Evolutionary conservation across 2,797 vertebrate genomes (phyloP).

Genomic region (Pogoniulus pusillus): DNA sequence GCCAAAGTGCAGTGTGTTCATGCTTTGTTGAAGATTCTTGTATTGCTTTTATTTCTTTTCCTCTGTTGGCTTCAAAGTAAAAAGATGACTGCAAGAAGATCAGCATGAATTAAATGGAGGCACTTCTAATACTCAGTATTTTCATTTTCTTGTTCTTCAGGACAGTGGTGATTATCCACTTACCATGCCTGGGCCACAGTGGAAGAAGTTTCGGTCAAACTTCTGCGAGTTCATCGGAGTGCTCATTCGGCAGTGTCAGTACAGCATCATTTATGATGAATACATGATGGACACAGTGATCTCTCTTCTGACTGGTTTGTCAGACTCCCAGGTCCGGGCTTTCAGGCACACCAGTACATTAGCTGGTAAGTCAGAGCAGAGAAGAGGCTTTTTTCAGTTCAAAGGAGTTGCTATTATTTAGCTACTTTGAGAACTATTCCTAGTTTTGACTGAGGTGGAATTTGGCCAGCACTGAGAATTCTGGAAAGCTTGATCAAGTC

Average conservation of each 20-base stretch:
- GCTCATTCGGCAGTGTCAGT: slow-evolving; percentile 97
- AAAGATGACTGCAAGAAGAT: neutral
- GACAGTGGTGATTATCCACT: slow-evolving; percentile 98
- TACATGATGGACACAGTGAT: slow-evolving; percentile 99
- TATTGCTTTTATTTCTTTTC: neutral
- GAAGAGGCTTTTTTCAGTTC: neutral
- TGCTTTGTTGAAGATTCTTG: neutral
- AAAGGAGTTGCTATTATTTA: neutral
- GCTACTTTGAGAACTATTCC: neutral
- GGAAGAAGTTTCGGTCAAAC: slow-evolving; percentile 99
- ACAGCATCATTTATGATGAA: slow-evolving; percentile 99
- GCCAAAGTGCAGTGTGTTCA: no score
- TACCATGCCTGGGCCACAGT: slow-evolving; percentile 97
- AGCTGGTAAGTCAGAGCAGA: slow-evolving; percentile 84
- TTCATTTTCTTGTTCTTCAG: slow-evolving; percentile 70
- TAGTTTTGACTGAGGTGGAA: neutral
- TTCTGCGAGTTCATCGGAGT: slow-evolving; percentile 99
- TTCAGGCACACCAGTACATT: slow-evolving; percentile 98
- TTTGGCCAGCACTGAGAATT: neutral
- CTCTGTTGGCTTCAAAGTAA: neutral
- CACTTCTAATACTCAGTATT: neutral
- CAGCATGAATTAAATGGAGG: neutral
- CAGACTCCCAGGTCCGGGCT: slow-evolving; percentile 98
- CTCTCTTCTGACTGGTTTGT: slow-evolving; percentile 96
- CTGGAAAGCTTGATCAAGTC: neutral